Base-by-base conservation (phyloP, 2,888 invertebrate species). In the Teleogryllus oceanicus region DNA sequence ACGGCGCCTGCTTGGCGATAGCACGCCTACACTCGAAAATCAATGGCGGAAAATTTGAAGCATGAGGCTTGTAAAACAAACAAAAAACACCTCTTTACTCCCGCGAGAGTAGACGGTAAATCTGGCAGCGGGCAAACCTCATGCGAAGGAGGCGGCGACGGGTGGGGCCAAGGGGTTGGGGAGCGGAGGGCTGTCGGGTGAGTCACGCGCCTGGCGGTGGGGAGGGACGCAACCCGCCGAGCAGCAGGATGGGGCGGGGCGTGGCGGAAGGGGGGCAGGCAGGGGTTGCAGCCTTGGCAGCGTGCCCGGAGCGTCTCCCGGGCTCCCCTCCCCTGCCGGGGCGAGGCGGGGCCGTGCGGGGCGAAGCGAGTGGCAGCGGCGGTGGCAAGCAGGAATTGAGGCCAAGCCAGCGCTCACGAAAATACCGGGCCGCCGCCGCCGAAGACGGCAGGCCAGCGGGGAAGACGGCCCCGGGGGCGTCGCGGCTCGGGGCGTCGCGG, bases 161-260 rank as follows among this genome's bases (percentile, higher is more conserved):
- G 24, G 50, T 13, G 50, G 78, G 49, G 78, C 49, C 12, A 76
- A 62, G 62, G n/a, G 62, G 62, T 12, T 18, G 62, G 62, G 16
- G 62, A 62, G 62, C n/a, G 62, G 62, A 62, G 62, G 62, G 62
- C 62, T 18, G 13, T 62, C 62, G 62, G 62, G 62, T 62, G 62
- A 62, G 62, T 62, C 62, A 62, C 62, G 62, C 62, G 62, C 62
- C 62, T 62, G 62, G 4, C 21, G n/a, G n/a, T 1, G 76, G 18
- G 37, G 37, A 24, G n/a, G 78, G 50, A 8, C 50, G 78, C 20
- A 13, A 78, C 50, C 20, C 50, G 78, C n/a, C 18, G 21, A 77
- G 37, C 77, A 77, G 18, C 20, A 49, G 21, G 3, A 4, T 84
- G 86, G 87, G 87, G 80, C 81, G 87, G 86, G 86, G 87, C 84